phyloP scores from a whole-genome alignment of 2,113 vertebrate species.

The Callospermophilus lateralis region DNA sequence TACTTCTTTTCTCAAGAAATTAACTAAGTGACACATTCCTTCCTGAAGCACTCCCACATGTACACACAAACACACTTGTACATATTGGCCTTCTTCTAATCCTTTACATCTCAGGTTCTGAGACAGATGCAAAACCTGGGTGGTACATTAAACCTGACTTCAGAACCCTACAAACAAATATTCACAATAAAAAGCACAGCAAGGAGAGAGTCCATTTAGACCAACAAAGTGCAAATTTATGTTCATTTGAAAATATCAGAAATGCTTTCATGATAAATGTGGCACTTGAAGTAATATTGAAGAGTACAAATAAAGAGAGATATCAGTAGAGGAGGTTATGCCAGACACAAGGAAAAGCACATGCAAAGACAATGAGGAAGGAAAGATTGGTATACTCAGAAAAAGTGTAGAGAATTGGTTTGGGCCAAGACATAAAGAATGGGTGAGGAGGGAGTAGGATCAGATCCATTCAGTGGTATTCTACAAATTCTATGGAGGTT shows the following conservation, averaged over 20 bases:
- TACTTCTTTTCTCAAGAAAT: background rate
- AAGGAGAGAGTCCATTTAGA: background rate
- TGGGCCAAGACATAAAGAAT: background rate
- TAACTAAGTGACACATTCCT: background rate
- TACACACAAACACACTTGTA: background rate
- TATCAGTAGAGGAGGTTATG: background rate
- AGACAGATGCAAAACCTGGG: background rate
- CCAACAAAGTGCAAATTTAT: background rate
- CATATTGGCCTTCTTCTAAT: background rate
- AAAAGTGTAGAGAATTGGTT: background rate
- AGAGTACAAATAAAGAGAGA: background rate
- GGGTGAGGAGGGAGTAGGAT: background rate
- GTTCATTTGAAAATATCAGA: conserved; percentile 2
- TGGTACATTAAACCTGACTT: background rate
- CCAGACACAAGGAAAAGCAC: background rate
- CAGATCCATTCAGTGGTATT: background rate
- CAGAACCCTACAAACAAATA: background rate
- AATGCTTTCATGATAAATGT: background rate
- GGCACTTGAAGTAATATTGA: background rate
- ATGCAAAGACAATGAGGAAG: background rate
- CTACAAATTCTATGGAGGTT: background rate
- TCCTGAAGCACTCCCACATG: background rate
- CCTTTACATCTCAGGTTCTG: background rate
- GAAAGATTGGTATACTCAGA: background rate
- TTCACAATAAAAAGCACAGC: background rate